Evolutionary conservation across 2,888 invertebrate genomes (phyloP).

Genomic region (Monopis laevigella): DNA sequence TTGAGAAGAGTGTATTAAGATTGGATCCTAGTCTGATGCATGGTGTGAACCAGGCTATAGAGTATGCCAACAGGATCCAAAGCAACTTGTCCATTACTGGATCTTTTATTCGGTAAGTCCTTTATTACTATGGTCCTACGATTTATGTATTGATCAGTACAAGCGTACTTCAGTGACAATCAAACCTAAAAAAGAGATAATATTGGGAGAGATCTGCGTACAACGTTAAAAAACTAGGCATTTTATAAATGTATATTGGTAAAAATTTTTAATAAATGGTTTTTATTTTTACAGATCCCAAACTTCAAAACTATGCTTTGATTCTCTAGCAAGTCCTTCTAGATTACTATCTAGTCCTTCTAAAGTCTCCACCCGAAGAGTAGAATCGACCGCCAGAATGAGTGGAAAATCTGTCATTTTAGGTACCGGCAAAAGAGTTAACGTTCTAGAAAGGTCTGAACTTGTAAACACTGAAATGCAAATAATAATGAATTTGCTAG

Average conservation of each 20-base stretch:
- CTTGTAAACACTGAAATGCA: conserved; percentile 60
- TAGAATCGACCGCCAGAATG: conserved; percentile 41
- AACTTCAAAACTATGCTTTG: conserved; percentile 33
- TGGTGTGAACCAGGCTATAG: conserved; percentile 51
- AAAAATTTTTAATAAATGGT: conserved; percentile 22
- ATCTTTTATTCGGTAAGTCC: neutral
- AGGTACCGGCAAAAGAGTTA: conserved; percentile 49
- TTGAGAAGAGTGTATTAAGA: conserved; percentile 52
- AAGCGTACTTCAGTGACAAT: neutral
- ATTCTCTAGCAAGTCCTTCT: conserved; percentile 31
- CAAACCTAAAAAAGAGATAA: neutral
- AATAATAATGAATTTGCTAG: conserved; percentile 36
- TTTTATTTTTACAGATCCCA: conserved; percentile 39
- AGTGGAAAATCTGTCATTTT: conserved; percentile 36
- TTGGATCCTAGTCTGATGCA: conserved; percentile 51
- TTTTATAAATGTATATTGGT: too few relatives aligned
- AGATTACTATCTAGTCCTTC: conserved; percentile 31
- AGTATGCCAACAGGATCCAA: conserved; percentile 40
- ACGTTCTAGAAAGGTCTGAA: conserved; percentile 58
- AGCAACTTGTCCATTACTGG: conserved; percentile 27
- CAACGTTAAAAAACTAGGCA: too few relatives aligned
- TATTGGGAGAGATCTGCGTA: neutral
- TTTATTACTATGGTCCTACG: too few relatives aligned
- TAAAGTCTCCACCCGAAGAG: conserved; percentile 35
- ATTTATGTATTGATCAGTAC: neutral